phyloP scores from a whole-genome alignment of 2,797 vertebrate genomes.

The Luscinia megarhynchos region DNA sequence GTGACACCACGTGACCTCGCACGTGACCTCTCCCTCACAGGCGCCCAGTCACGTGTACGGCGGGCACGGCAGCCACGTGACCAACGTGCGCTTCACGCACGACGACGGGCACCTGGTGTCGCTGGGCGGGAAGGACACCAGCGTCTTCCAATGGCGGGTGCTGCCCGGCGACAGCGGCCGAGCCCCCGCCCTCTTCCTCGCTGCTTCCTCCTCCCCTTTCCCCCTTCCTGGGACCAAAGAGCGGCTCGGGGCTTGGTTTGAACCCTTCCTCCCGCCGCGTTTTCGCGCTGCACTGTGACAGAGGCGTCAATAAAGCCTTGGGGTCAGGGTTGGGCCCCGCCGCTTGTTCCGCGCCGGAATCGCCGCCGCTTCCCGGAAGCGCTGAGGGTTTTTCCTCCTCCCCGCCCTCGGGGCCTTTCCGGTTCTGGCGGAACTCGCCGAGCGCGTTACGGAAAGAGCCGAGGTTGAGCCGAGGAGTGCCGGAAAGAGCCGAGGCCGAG shows the following conservation, averaged over 20 bases:
- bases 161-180: conserved; percentile 39
- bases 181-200: neutral
- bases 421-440: neutral
- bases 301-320: conserved; percentile 13
- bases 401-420: neutral
- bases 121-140: conserved; percentile 91
- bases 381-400: neutral
- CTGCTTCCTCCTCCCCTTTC: neutral
- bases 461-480: neutral
- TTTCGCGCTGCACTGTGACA: conserved; percentile 58
- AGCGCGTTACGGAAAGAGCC: neutral
- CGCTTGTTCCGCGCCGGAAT: neutral
- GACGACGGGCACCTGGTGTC: conserved; percentile 88
- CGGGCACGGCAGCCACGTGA: conserved; percentile 91
- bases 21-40: conserved; percentile 53
- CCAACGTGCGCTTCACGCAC: conserved; percentile 90
- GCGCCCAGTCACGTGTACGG: conserved; percentile 89
- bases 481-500: neutral
- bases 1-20: neutral
- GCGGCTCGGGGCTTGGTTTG: rapidly evolving
- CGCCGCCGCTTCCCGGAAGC: neutral
- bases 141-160: conserved; percentile 92
- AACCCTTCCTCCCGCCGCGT: neutral
- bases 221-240: neutral
- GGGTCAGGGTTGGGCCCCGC: neutral